Conservation (phyloP, 1,140 invertebrate genomes). For the Eufriesea mexicana region DNA sequence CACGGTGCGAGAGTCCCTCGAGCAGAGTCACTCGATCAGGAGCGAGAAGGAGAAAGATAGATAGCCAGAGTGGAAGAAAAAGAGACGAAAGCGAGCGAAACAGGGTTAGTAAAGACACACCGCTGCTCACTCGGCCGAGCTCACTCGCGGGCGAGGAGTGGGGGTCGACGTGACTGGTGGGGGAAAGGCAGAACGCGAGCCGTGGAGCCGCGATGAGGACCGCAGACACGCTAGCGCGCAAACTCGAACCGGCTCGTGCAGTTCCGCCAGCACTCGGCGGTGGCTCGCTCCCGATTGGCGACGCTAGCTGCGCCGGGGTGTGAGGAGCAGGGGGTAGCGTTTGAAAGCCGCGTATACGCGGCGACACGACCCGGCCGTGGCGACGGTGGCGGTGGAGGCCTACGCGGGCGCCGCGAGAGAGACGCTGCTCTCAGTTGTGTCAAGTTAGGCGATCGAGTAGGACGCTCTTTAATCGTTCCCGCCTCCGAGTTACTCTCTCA, state of each 20-base stretch:
- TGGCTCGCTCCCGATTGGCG: slow-evolving; percentile 59
- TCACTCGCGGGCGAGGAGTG: not conserved
- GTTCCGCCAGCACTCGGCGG: slow-evolving; percentile 36
- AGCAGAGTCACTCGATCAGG: slow-evolving; percentile 10
- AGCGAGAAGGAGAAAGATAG: slow-evolving; percentile 28
- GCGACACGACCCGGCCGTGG: slow-evolving; percentile 57
- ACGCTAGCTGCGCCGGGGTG: slow-evolving; percentile 28
- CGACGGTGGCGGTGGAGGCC: slow-evolving; percentile 65
- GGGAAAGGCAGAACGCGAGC: not conserved
- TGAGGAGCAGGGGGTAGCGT: slow-evolving; percentile 68
- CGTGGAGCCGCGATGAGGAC: slow-evolving; percentile 52
- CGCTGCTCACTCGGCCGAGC: slow-evolving; percentile 7
- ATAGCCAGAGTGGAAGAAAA: slow-evolving; percentile 37
- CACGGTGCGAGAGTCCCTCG: not conserved
- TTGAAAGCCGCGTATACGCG: slow-evolving; percentile 76
- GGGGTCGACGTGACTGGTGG: not conserved
- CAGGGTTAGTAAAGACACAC: slow-evolving; percentile 47
- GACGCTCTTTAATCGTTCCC: slow-evolving; percentile 81
- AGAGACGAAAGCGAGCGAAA: slow-evolving; percentile 26
- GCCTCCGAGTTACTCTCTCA: slow-evolving; percentile 76
- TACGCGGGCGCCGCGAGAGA: slow-evolving; percentile 73
- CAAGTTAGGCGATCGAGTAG: slow-evolving; percentile 82
- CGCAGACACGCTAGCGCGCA: slow-evolving; percentile 47
- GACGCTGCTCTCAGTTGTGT: slow-evolving; percentile 79
- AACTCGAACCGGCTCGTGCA: slow-evolving; percentile 60